Percentiles rank a stretch among this genome's conserved stretches.
Evolutionary conservation across 2,888 invertebrate genomes (phyloP).

Genomic region (Leucozona laternaria): DNA sequence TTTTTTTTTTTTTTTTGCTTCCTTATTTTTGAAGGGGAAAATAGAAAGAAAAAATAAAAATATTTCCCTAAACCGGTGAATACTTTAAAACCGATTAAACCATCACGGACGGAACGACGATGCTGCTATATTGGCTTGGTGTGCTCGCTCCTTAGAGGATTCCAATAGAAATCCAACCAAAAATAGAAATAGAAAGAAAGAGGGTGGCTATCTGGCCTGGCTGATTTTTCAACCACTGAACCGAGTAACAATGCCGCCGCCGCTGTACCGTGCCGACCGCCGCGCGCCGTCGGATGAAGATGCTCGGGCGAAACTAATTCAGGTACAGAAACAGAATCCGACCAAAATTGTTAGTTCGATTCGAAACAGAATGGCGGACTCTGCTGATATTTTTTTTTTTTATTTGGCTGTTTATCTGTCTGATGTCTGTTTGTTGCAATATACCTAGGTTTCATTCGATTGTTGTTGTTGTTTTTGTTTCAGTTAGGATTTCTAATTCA

Average conservation of each 20-base stretch:
- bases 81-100: conserved; percentile 83
- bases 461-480: conserved; percentile 21
- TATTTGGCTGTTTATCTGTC: not conserved
- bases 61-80: conserved; percentile 69
- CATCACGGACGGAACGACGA: conserved; percentile 81
- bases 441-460: conserved; percentile 35
- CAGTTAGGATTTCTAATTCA: conserved; percentile 43
- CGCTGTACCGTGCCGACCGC: not conserved
- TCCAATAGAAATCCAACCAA: conserved; percentile 52
- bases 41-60: conserved; percentile 8
- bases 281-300: conserved; percentile 15
- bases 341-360: conserved; percentile 25
- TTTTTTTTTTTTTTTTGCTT: conserved; percentile 45
- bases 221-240: conserved; percentile 58
- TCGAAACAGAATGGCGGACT: conserved; percentile 68
- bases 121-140: conserved; percentile 78
- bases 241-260: not conserved
- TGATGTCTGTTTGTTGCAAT: conserved; percentile 41
- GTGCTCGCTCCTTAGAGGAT: conserved; percentile 50
- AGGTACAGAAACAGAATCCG: conserved; percentile 43
- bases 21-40: conserved; percentile 4
- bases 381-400: conserved; percentile 30
- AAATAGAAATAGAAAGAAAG: conserved; percentile 39
- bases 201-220: conserved; percentile 40
- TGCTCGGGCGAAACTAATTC: conserved; percentile 58